A percentile compares a stretch with the other conserved stretches of the same genome.
Evolutionary conservation across 1,140 invertebrate species (phyloP).

Genomic region (Oppia nitens): DNA sequence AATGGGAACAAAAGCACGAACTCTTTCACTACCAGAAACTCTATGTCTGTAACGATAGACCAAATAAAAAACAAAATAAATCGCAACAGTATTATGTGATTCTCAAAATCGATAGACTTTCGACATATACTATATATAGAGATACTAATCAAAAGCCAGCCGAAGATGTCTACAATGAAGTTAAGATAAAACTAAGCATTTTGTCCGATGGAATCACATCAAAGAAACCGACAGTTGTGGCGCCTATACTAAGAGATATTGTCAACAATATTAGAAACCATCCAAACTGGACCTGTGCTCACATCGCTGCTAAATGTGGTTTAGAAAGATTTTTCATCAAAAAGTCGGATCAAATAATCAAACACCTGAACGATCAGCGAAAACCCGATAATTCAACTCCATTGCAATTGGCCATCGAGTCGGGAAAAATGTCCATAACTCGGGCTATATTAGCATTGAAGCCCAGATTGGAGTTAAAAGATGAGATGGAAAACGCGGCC

Average conservation of each 20-base stretch:
- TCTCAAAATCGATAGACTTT: not conserved
- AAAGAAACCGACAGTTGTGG: not conserved
- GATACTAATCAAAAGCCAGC: not conserved
- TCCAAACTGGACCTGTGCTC: slow-evolving; percentile 3
- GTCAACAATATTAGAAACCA: not conserved
- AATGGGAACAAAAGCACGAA: not conserved
- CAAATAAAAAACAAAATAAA: no score
- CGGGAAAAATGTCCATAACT: not conserved
- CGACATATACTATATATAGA: not conserved
- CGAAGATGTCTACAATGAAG: not conserved
- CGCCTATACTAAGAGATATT: not conserved
- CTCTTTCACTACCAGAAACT: not conserved
- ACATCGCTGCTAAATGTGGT: slow-evolving; percentile 7
- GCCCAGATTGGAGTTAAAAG: not conserved
- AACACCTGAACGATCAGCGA: not conserved
- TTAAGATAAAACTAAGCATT: not conserved
- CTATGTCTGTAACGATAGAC: not conserved
- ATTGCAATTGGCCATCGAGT: slow-evolving; percentile 11
- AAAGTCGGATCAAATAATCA: not conserved
- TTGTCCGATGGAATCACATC: not conserved
- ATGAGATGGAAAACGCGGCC: slow-evolving; percentile 1
- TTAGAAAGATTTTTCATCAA: not conserved
- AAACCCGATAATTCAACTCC: slow-evolving; percentile 4
- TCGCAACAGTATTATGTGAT: not conserved
- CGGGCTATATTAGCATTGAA: not conserved